A percentile compares a stretch with the other conserved stretches of the same genome.
These are phyloP conservation scores for Metridium senile DNA, from an alignment of 92 coral and sea anemone genomes.

Conservation along the genomic window DNA sequence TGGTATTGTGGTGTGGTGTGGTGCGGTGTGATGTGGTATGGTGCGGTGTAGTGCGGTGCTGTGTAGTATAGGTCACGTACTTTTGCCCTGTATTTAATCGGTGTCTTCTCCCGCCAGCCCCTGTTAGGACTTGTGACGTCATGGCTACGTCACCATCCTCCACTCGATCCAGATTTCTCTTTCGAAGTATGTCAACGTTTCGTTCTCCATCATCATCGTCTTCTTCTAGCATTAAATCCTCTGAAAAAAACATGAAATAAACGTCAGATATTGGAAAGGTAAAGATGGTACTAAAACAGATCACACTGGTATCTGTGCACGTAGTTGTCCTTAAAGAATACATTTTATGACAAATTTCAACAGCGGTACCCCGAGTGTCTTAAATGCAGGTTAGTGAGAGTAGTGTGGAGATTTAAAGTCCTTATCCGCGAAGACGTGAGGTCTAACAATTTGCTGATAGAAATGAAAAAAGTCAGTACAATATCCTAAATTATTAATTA, in stretches of 20 bases:
- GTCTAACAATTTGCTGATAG: no score
- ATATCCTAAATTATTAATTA: no score
- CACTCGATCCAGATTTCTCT: constrained; percentile 79
- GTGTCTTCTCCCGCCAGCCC: constrained; percentile 89
- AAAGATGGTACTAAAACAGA: no score
- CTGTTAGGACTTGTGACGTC: constrained; percentile 94
- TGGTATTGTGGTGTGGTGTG: background rate
- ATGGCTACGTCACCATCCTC: constrained; percentile 98
- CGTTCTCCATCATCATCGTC: constrained; percentile 87
- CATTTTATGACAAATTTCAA: no score
- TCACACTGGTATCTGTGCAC: no score
- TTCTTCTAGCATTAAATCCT: constrained; percentile 95
- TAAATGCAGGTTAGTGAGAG: no score
- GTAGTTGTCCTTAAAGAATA: no score
- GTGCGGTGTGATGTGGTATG: background rate
- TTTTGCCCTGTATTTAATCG: constrained; percentile 89
- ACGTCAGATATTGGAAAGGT: background rate
- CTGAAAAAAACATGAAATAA: constrained; percentile 36
- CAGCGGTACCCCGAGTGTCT: no score
- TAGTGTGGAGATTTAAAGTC: no score
- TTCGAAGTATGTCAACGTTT: constrained; percentile 71
- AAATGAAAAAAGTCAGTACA: no score
- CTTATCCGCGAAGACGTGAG: no score
- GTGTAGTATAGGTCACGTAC: constrained; percentile 42
- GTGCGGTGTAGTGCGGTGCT: background rate